Conservation (phyloP, 64 coral and sea anemone genomes). For the Cladopsammia gracilis region DNA sequence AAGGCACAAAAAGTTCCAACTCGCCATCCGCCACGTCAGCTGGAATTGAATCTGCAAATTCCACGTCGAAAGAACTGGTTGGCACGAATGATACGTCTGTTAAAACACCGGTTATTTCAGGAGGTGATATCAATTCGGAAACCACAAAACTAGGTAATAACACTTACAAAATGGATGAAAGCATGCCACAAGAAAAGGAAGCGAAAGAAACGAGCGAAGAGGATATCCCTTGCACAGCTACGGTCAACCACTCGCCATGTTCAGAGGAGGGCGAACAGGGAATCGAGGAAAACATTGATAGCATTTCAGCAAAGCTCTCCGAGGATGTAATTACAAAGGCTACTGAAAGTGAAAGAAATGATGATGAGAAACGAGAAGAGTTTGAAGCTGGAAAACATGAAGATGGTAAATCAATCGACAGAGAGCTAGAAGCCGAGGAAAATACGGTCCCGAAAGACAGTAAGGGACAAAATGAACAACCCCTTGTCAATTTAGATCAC, state of each 20-base stretch:
- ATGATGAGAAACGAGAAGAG: background rate
- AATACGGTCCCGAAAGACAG: background rate
- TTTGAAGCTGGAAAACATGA: background rate
- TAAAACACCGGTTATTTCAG: background rate
- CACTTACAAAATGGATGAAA: background rate
- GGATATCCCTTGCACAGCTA: background rate
- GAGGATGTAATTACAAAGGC: background rate
- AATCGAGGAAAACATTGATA: background rate
- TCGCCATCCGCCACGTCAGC: conserved; percentile 90
- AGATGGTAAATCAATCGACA: background rate
- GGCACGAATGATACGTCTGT: background rate
- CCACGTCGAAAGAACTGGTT: conserved; percentile 71
- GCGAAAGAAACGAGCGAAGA: background rate
- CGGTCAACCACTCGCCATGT: no score
- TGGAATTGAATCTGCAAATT: conserved; percentile 60
- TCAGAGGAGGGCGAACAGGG: background rate
- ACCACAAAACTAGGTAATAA: background rate
- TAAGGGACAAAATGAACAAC: background rate
- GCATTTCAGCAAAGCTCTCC: background rate
- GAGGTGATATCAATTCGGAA: background rate
- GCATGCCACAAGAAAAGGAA: background rate
- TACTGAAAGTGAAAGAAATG: background rate
- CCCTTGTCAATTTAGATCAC: background rate
- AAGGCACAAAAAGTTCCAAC: conserved; percentile 13
- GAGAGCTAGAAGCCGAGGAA: background rate